Percentiles rank a stretch among this genome's conserved stretches.
Evolutionary conservation across 2,888 invertebrate species (phyloP).

Genomic region (Eristalis tenax): DNA sequence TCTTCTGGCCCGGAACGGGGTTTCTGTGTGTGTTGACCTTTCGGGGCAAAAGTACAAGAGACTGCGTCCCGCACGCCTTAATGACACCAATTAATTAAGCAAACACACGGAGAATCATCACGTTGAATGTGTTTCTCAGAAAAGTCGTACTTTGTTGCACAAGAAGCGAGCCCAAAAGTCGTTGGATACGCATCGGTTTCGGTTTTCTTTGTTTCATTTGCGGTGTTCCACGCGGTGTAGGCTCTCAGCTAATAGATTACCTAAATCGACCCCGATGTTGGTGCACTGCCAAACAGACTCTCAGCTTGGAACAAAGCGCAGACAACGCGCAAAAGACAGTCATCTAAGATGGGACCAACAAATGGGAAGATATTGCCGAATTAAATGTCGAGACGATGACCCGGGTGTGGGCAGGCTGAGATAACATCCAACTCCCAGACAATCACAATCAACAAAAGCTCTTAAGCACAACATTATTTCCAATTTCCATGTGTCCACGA

Average conservation of each 20-base stretch:
- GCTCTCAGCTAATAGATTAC: neutral
- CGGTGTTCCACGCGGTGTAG: neutral
- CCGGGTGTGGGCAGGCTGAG: neutral
- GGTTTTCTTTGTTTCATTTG: neutral
- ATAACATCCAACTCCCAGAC: no score
- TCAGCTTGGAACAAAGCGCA: neutral
- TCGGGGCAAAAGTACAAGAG: neutral
- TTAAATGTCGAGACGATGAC: neutral
- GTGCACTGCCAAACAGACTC: neutral
- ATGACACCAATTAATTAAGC: conserved; percentile 58
- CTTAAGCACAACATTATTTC: no score
- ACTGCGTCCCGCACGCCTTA: conserved; percentile 32
- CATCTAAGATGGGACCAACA: neutral
- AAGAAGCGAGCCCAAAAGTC: neutral
- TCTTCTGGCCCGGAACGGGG: neutral
- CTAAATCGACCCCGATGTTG: neutral
- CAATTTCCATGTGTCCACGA: no score
- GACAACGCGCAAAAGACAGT: neutral
- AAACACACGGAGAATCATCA: conserved; percentile 31
- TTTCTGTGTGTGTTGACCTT: conserved; percentile 27
- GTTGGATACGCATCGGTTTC: neutral
- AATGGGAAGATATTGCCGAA: neutral
- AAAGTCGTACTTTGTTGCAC: conserved; percentile 5
- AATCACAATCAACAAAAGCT: no score
- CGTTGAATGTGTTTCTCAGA: conserved; percentile 19